These are phyloP conservation scores for Lamprotornis superbus DNA, from an alignment of 2,113 vertebrate species.

Conservation along the genomic window DNA sequence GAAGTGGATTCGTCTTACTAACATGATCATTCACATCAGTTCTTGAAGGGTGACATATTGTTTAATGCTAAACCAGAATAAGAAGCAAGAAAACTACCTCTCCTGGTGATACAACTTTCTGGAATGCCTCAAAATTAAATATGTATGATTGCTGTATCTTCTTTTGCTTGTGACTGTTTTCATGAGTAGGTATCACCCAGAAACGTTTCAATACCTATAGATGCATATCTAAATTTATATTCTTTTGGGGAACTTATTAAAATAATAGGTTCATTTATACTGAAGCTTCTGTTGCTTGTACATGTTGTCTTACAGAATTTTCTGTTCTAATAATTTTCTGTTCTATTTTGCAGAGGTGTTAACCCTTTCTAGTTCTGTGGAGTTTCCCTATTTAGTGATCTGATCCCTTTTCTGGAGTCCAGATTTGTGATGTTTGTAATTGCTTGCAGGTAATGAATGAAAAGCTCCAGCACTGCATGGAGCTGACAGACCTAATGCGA, in stretches of 20 bases:
- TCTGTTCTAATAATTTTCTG: neutral
- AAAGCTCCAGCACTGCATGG: slow-evolving; percentile 94
- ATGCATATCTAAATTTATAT: neutral
- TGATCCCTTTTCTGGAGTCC: neutral
- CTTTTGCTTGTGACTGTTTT: neutral
- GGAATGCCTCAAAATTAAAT: too few relatives aligned
- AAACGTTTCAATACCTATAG: neutral
- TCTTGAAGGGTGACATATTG: neutral
- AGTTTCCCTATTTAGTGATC: neutral
- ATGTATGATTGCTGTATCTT: neutral
- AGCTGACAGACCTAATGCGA: slow-evolving; percentile 94
- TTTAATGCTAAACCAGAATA: neutral
- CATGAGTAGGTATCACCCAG: neutral
- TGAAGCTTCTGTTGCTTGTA: neutral
- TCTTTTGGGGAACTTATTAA: neutral
- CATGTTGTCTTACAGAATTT: neutral
- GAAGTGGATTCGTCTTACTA: neutral
- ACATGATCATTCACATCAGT: neutral
- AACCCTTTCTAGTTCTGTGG: neutral
- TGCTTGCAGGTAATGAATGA: slow-evolving; percentile 90
- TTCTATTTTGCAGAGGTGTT: neutral
- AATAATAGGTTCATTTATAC: neutral
- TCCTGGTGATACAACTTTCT: neutral
- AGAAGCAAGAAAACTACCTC: neutral
- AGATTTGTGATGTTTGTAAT: neutral